Percentiles rank a stretch among this genome's conserved stretches.
These are phyloP conservation scores for Lytechinus pictus DNA, from an alignment of 35 echinoderm and acorn worm species.

Conservation along the genomic window DNA sequence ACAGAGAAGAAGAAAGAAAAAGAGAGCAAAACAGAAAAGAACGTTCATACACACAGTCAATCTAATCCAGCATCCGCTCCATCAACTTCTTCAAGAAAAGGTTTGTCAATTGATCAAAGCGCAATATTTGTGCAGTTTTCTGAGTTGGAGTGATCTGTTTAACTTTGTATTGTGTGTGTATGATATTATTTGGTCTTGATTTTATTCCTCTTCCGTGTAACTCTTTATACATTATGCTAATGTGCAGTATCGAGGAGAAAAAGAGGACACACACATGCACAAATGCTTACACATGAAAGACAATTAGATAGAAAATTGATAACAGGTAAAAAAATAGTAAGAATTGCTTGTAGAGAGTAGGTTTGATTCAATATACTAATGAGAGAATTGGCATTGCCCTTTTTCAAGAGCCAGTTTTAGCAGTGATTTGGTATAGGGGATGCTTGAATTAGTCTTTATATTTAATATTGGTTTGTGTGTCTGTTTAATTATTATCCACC, in stretches of 20 bases:
- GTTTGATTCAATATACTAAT: background rate
- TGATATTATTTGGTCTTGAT: background rate
- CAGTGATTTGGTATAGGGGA: background rate
- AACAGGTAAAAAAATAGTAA: background rate
- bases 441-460: background rate
- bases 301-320: background rate
- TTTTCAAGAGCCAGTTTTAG: background rate
- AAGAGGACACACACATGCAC: background rate
- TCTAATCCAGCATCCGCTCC: background rate
- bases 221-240: background rate
- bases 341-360: background rate
- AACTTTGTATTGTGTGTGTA: background rate
- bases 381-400: background rate
- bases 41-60: background rate
- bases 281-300: background rate
- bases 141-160: background rate
- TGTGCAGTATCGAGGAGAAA: background rate
- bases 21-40: constrained; percentile 50
- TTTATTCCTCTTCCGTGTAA: background rate
- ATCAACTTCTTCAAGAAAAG: constrained; percentile 61
- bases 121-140: background rate
- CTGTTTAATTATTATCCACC: background rate
- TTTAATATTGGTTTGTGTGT: background rate
- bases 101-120: background rate
- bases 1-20: constrained; percentile 70